These are phyloP conservation scores for Ceratitis capitata DNA, from an alignment of 1,140 invertebrate genomes.

Conservation along the genomic window DNA sequence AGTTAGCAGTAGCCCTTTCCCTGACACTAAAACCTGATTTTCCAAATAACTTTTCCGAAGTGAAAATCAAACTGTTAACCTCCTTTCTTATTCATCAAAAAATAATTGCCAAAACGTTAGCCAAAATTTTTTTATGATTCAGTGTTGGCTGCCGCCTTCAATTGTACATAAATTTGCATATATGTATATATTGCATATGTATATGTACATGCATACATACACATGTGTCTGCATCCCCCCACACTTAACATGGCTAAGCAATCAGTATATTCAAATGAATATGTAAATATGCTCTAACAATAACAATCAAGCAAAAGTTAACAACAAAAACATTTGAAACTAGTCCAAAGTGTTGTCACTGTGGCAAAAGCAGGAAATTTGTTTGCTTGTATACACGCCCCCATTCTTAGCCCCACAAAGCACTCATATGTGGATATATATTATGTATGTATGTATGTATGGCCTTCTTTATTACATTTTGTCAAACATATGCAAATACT, in stretches of 20 bases:
- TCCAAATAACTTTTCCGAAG: neutral
- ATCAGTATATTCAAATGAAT: neutral
- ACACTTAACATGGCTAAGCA: neutral
- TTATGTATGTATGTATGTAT: too few species aligned
- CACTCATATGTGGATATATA: too few species aligned
- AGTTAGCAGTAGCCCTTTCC: too few species aligned
- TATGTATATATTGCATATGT: neutral
- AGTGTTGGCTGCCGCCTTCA: neutral
- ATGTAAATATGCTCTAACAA: neutral
- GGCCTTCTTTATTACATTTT: neutral
- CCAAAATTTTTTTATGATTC: neutral
- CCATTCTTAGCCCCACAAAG: neutral
- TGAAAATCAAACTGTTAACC: neutral
- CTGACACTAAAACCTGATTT: too few species aligned
- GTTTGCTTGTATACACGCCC: neutral
- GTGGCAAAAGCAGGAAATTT: constrained; percentile 15
- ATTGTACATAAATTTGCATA: neutral
- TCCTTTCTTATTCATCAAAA: neutral
- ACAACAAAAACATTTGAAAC: constrained; percentile 22
- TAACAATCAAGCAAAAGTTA: neutral
- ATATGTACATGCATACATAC: neutral
- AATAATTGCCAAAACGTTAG: neutral
- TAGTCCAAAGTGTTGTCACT: constrained; percentile 40
- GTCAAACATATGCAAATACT: constrained; percentile 16
- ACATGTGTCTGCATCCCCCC: neutral